Evolutionary conservation across 2,113 vertebrate genomes (phyloP).

Genomic region (Dipodomys merriami): DNA sequence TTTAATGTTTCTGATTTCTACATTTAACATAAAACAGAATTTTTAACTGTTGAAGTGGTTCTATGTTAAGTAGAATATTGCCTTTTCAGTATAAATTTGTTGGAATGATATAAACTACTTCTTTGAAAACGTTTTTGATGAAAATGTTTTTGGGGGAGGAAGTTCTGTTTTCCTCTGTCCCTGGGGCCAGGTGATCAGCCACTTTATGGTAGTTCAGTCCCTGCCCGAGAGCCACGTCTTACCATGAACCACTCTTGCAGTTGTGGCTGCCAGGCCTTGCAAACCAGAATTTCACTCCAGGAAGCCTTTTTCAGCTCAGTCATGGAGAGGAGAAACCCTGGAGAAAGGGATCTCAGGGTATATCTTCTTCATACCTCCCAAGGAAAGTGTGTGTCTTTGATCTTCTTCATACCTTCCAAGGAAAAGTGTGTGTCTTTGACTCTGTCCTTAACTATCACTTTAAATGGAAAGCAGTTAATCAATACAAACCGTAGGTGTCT

Average conservation of each 20-base stretch:
- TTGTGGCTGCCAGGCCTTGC: neutral
- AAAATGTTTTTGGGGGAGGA: neutral
- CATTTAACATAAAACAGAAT: constrained; percentile 1
- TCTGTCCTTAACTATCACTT: neutral
- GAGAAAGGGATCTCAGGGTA: neutral
- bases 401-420: neutral
- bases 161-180: neutral
- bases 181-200: neutral
- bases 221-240: neutral
- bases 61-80: neutral
- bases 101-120: neutral
- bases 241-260: neutral
- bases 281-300: neutral
- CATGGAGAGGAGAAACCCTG: neutral
- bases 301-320: neutral
- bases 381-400: neutral
- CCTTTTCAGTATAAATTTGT: neutral
- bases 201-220: neutral
- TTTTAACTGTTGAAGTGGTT: constrained; percentile 34
- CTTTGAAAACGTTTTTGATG: neutral
- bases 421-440: neutral
- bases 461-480: neutral
- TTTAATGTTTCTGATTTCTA: constrained; percentile 42
- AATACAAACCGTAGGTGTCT: neutral
- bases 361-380: neutral